Percentiles rank a stretch among this genome's conserved stretches.
Conservation (phyloP, 2,113 vertebrate species). For the Eptesicus fuscus region DNA sequence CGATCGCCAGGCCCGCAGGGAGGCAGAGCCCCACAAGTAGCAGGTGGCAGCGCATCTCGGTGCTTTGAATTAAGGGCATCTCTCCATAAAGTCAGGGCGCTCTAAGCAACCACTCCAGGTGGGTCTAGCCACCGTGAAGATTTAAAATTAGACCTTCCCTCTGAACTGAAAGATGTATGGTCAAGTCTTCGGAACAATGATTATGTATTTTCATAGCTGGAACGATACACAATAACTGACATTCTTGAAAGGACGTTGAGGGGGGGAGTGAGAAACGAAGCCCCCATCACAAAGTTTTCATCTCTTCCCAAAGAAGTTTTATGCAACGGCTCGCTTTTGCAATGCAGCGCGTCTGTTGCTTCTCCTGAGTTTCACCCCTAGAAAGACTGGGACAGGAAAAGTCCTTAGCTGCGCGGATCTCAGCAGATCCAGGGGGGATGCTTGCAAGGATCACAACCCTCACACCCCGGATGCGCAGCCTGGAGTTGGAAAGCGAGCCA, state of each 20-base stretch:
- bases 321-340: not conserved
- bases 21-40: not conserved
- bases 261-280: not conserved
- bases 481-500: not conserved
- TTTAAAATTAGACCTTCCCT: constrained; percentile 9
- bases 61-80: not conserved
- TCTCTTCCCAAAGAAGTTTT: constrained; percentile 12
- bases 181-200: not conserved
- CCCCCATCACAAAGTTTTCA: constrained; percentile 21
- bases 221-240: not conserved
- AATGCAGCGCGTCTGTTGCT: not conserved
- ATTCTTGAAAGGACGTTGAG: not conserved
- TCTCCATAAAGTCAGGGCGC: not conserved
- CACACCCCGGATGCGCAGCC: not conserved
- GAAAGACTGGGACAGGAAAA: not conserved
- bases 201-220: not conserved
- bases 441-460: not conserved
- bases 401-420: not conserved
- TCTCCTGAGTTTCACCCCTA: constrained; percentile 7
- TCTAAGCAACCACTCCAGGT: not conserved
- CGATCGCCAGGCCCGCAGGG: not conserved
- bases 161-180: not conserved
- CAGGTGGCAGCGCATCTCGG: not conserved
- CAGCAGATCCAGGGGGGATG: not conserved
- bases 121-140: not conserved